phyloP scores from a whole-genome alignment of 2,113 vertebrate genomes.

The Gallinago jamesoni region DNA sequence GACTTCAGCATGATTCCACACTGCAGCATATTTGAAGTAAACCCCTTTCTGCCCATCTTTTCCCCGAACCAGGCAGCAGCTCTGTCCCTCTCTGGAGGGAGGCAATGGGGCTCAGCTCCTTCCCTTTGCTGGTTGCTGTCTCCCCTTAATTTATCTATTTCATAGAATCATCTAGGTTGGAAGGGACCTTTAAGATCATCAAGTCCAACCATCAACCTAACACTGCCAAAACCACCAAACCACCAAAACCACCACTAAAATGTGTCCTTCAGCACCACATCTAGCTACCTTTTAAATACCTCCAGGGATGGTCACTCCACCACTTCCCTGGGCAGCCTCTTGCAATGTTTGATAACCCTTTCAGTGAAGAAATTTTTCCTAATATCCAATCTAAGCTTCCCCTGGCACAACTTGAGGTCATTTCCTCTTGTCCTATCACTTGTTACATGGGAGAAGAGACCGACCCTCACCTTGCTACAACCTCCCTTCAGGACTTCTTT shows the following conservation, averaged over 20 bases:
- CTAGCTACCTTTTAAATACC: neutral
- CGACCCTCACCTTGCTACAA: neutral
- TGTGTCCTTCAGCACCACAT: neutral
- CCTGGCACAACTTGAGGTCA: neutral
- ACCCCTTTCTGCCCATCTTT: neutral
- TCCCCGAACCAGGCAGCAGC: neutral
- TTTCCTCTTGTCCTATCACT: neutral
- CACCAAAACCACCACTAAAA: neutral
- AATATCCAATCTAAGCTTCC: neutral
- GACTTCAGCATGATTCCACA: neutral
- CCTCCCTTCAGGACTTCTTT: neutral
- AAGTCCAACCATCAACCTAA: neutral
- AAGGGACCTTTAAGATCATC: neutral
- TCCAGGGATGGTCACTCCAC: neutral
- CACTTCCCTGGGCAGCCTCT: neutral
- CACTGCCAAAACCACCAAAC: neutral
- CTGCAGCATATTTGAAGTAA: neutral
- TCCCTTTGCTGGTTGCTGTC: neutral
- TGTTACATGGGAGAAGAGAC: neutral
- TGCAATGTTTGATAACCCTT: neutral
- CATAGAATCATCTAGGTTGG: neutral
- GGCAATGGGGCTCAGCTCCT: neutral
- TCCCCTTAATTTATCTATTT: neutral
- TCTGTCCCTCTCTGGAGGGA: neutral
- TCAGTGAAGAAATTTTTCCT: neutral